Evolutionary conservation across 2,888 invertebrate genomes (phyloP).

Genomic region (Pseudoips prasinana): DNA sequence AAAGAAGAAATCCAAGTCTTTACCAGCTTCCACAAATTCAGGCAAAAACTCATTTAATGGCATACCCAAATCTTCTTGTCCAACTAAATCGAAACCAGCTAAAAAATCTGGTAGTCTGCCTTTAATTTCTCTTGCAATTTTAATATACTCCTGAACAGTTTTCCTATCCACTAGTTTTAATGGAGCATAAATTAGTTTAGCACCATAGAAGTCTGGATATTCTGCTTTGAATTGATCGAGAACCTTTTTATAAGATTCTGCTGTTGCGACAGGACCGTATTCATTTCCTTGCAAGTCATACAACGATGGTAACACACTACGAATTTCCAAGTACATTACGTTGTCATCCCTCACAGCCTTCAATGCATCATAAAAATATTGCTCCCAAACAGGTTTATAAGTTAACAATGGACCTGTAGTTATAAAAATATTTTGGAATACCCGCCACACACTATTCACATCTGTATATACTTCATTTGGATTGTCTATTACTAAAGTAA

Average conservation of each 20-base stretch:
- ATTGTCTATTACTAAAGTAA: slow-evolving; percentile 81
- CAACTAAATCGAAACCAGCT: slow-evolving; percentile 92
- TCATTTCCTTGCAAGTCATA: slow-evolving; percentile 85
- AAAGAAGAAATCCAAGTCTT: slow-evolving; percentile 85
- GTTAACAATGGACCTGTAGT: slow-evolving; percentile 75
- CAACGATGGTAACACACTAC: slow-evolving; percentile 82
- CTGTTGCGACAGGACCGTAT: slow-evolving; percentile 78
- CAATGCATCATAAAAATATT: slow-evolving; percentile 85
- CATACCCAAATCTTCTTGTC: slow-evolving; percentile 88
- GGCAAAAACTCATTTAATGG: slow-evolving; percentile 83
- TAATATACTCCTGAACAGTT: slow-evolving; percentile 71
- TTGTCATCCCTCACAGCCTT: slow-evolving; percentile 85
- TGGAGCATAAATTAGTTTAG: slow-evolving; percentile 87
- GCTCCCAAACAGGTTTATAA: slow-evolving; percentile 85
- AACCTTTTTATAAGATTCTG: slow-evolving; percentile 78
- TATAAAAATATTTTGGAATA: slow-evolving; percentile 81
- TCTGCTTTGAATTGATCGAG: slow-evolving; percentile 79
- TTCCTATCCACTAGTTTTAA: slow-evolving; percentile 63
- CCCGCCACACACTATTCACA: slow-evolving; percentile 82
- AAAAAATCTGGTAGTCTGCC: slow-evolving; percentile 83
- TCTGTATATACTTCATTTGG: slow-evolving; percentile 69
- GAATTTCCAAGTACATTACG: slow-evolving; percentile 86
- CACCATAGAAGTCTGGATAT: slow-evolving; percentile 85
- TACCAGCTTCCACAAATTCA: slow-evolving; percentile 69
- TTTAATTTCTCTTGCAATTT: slow-evolving; percentile 66